phyloP scores from a whole-genome alignment of 1,140 invertebrate genomes.

The Heliconius himera region DNA sequence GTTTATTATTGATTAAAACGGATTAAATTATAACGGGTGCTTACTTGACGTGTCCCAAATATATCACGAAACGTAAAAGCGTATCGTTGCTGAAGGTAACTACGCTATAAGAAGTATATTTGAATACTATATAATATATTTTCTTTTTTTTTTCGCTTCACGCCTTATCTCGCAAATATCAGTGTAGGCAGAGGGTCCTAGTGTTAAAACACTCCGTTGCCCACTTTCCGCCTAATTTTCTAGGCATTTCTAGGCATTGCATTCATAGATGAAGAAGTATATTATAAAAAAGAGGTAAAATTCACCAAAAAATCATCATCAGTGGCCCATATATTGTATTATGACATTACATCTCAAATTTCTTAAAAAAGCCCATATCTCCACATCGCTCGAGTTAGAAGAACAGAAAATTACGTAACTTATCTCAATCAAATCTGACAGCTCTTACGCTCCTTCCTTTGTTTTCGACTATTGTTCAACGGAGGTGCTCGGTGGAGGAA shows the following conservation, averaged over 20 bases:
- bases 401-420: slow-evolving; percentile 41
- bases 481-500: slow-evolving; percentile 19
- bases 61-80: not conserved
- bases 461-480: slow-evolving; percentile 37
- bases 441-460: slow-evolving; percentile 29
- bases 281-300: not conserved
- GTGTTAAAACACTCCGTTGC: too few species aligned
- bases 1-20: too few species aligned
- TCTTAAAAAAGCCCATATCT: not conserved
- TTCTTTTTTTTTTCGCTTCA: too few species aligned
- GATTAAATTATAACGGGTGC: not conserved
- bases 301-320: not conserved
- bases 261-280: too few species aligned
- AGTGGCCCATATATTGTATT: not conserved
- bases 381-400: slow-evolving; percentile 25
- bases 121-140: too few species aligned
- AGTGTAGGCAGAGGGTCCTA: too few species aligned
- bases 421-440: slow-evolving; percentile 45
- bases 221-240: too few species aligned
- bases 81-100: too few species aligned
- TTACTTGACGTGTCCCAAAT: not conserved
- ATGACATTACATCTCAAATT: not conserved
- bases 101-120: too few species aligned
- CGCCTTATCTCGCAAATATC: not conserved
- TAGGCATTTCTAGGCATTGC: too few species aligned